Evolutionary conservation across 2,113 vertebrate species (phyloP), one percentile per base, ranked within the genome.

Genomic region (Petromus typicus): DNA sequence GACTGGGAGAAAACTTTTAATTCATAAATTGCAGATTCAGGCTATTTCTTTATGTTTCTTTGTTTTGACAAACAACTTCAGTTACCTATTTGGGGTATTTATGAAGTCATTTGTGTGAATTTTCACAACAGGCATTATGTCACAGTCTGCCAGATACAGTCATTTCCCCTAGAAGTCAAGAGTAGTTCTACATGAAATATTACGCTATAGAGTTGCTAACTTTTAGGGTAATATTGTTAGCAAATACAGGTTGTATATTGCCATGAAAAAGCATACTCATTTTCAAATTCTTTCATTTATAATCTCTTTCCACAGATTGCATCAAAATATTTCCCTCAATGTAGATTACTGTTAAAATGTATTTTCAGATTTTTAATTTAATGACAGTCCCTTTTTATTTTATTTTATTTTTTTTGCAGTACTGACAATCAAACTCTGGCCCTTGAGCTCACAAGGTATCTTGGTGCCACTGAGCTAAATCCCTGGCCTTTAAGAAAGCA

Each of bases 51-150:
- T 23, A 34, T 73, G 67, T 14, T 27, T 40, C 63, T 54, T 13
- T 57, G 2, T 81, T 97, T 90, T 88, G 91, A 76, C 64, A 64
- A 76, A 85, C 76, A 45, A 91, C 7, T 92, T 57, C 13, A 13
- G 16, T 57, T 87, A 57, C 45, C 56, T 57, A 10, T 91, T 95
- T 78, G 3, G 32, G 45, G n/a, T 37, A 86, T 79, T 86, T 51
- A 23, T 71, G 61, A 67, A 22, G 56, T 82, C 43, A 17, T 83
- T 78, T 34, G 54, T 86, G 57, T 89, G 34, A 78, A 32, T 97
- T 84, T 94, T 93, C 45, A 40, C 45, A 57, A 57, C 17, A 13
- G 56, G 48, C 48, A 51, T 51, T 51, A 51, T 51, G 48, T 51
- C 10, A 10, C 48, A 51, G 10, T 82, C 48, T 51, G 48, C 48